Base-by-base conservation (phyloP, 1,140 invertebrate genomes). In the Drosophila triauraria region DNA sequence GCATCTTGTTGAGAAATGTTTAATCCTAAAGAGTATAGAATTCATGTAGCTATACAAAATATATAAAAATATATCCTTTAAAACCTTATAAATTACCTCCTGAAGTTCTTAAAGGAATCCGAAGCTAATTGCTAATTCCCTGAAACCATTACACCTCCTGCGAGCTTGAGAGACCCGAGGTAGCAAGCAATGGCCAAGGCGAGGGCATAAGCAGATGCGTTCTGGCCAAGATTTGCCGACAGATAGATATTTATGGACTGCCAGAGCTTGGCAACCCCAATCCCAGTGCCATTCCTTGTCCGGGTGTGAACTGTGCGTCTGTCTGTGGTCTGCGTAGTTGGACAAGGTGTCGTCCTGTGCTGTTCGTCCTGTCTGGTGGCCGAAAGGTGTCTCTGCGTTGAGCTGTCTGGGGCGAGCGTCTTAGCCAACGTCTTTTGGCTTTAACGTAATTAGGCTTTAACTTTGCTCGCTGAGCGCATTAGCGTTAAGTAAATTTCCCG, bases 191-290 rank as follows among this genome's bases (percentile, higher is more conserved):
- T 25, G 25, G 20, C 35, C 35, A 54, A 30, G n/a, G 23, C 38
- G 25, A 35, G 12, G 32, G 32, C 47, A 61, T 67, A 63, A 47
- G 46, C 56, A 78, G 64, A 50, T 78, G 75, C 75, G 64, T 62
- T 77, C 64, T 80, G 59, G 40, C 50, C 54, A 78, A 78, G 74
- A 76, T 75, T 75, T 76, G 71, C 74, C 77, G 44, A 63, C 78
- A 82, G 79, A 67, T 87, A 61, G 68, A 59, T 76, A 78, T 82
- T 86, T 83, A 87, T 82, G 70, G 72, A 87, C 65, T 87, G 80
- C 72, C 83, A 77, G 46, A 76, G 80, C 69, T n/a, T 57, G 50
- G 64, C 61, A 65, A 27, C 61, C 61, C 17, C 47, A 47, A 38
- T 61, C 51, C 48, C 42, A 48, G 46, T 13, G 9, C 48, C 40